Evolutionary conservation across 37 sponge, comb jelly and placozoan genomes (phyloP), one percentile per base, ranked within the genome.

Genomic region (Cliona cf. orientalis): DNA sequence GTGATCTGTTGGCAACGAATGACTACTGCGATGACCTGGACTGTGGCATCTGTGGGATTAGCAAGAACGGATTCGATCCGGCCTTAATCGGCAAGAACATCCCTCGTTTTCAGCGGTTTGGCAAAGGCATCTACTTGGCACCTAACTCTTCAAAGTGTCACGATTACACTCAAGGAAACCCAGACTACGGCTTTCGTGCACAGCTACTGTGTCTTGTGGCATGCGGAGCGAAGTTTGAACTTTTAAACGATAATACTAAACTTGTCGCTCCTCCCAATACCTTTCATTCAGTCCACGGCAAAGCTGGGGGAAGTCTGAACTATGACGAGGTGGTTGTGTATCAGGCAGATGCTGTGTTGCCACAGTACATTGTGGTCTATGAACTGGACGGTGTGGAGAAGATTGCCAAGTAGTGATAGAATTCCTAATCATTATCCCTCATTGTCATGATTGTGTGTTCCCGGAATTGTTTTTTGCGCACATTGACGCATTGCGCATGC

Each of bases 71-170:
- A 28, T 89, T 89, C 61, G 66, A 80, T 28, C 2, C 35, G 23
- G 22, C 35, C 12, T 42, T 44, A 33, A 61, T 81, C 36, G 70
- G 77, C 3, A 74, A 25, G 2, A 29, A 61, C 42, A 57, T 40
- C 11, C 70, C 28, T 23, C 19, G 53, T 35, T 91, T 93, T 71
- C 72, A 82, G 33, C 77, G 94, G 12, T 79, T 88, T 76, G 94
- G 94, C 0, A 34, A 82, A 1, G 94, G 86, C 12, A 80, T 93
- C 42, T 93, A 93, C 57, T 78, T 93, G 1, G 90, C 89, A 34
- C 90, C 90, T 42, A 29, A 78, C 39, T 71, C 57, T 25, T 66
- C 46, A 0, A 56, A 76, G n/a, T 66, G 78, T 69, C 72, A 70
- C 33, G 72, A 42, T 5, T 78, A 42, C 49, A 34, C 60, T 57